Base-by-base conservation (phyloP, 2,888 invertebrate genomes). In the Clepsis dumicolana region DNA sequence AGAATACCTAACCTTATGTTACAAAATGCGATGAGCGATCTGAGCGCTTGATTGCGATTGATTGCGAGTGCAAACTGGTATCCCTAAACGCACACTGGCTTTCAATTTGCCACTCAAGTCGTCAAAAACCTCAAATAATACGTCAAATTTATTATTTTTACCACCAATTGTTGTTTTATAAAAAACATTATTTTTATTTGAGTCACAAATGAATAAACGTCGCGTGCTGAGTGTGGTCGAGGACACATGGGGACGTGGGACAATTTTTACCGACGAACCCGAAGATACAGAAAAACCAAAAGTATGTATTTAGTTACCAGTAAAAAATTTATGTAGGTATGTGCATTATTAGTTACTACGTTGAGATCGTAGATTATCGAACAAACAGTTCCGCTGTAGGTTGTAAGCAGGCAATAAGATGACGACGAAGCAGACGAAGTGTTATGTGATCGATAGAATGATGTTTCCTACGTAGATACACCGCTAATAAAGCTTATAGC, bases 211-310 rank as follows among this genome's bases (percentile, higher is more conserved):
- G 66, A n/a, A 41, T 3, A 54, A 27, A 27, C 62, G 54, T 12
- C 54, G 66, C 0, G 10, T 66, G 21, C 24, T 62, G 27, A 66
- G 48, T 44, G 48, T 62, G 1, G 66, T 48, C 10, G 56, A 62
- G 10, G 66, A 32, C n/a, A 14, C 54, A 35, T 66, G 66, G 66
- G 66, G 66, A 4, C 41, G 56, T 7, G 61, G 54, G 5, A 62
- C 62, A 8, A 48, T 66, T 21, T 66, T 52, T 29, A 54, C 54
- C n/a, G 25, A 56, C n/a, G 66, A 62, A 12, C 56, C 66, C 0
- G 53, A 60, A 38, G 65, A 59, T 27, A 27, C 8, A 4, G 35
- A 50, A 48, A 21, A 4, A 0, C 0, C 35, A 3, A 65, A 24
- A 29, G 44, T 44, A 44, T 16, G 7, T 18, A 18, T 0, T 1